Base-by-base conservation (phyloP, 2,888 invertebrate genomes). In the Halictus ligatus region DNA sequence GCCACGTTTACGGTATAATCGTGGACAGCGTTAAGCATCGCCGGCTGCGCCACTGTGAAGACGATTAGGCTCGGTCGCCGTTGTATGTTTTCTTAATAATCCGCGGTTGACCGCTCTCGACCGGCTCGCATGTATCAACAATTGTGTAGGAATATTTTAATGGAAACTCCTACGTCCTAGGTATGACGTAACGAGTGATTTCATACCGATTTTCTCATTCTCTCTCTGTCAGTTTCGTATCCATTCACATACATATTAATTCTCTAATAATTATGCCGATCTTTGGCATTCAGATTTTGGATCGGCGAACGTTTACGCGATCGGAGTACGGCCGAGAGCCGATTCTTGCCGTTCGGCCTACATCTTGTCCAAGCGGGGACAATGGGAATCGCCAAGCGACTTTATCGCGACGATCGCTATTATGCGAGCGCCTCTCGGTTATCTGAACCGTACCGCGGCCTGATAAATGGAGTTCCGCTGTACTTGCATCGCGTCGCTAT, bases 1-100 rank as follows among this genome's bases (percentile, higher is more conserved):
- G 8, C 67, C 54, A 18, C 43, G 35, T 58, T 75, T 81, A 71
- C 21, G 18, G 75, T 77, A 54, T 58, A 75, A 82, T 73, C 69
- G 21, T 60, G 46, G 29, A 43, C 40, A 12, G 43, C 50, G 69
- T 13, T 73, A 43, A 43, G 35, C 60, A 85, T 71, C 72, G 29
- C 21, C 21, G 29, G 13, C 85, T n/a, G 13, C 78, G 8, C 21
- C 76, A 29, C 21, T 74, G 4, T 15, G 35, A 72, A 78, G 71
- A 78, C 82, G 78, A 84, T 75, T 58, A 69, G 46, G 21, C 43
- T 43, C 40, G 21, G 25, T 58, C 46, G n/a, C 8, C 29, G 40
- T 25, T 54, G 54, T 73, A 40, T 54, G 29, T 50, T 81, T 29
- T 78, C 13, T 67, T 50, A 43, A 60, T 71, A 40, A 58, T 58